Evolutionary conservation across 2,797 vertebrate genomes (phyloP), one percentile per base, ranked within the genome.

Genomic region (Crenichthys baileyi): DNA sequence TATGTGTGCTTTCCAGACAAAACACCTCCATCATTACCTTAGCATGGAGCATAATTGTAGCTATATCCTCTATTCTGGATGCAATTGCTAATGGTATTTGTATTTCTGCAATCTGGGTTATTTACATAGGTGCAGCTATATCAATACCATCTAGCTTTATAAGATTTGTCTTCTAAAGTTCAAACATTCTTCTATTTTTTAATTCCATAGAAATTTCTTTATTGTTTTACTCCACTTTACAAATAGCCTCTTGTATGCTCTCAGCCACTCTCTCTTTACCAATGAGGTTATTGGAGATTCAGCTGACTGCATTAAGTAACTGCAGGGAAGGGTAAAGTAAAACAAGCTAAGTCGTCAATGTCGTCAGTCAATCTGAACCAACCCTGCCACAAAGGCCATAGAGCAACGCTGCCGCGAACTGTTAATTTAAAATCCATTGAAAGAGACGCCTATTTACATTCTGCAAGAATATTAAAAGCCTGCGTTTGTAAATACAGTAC

Each of bases 271-370:
- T 48, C 75, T 78, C 36, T 76, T 8, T 79, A 85, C 89, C 89
- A 79, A 5, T 4, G 85, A 84, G 84, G 83, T 72, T 56, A 77
- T 76, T 87, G 80, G 81, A 89, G 79, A 87, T 87, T 83, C 81
- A 84, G 78, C 61, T 78, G 83, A 77, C 85, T 92, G 83, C 80
- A 87, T 86, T 80, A 84, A 83, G 75, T 72, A 80, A 83, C 87
- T 85, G 83, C 88, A 89, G 90, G 78, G 87, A 90, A 89, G 79
- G 80, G 74, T 76, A 86, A 77, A 79, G 89, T 86, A 89, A 89
- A 87, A 39, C 65, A 68, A 44, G 65, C 84, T 73, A 89, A 90
- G 44, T 72, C 83, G 83, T 81, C 81, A 84, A 79, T 82, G 83
- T 71, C 84, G 72, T 80, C 83, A 83, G 78, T 73, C 83, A 44